Evolutionary conservation across 1,140 invertebrate genomes (phyloP).

Genomic region (Formica exsecta): DNA sequence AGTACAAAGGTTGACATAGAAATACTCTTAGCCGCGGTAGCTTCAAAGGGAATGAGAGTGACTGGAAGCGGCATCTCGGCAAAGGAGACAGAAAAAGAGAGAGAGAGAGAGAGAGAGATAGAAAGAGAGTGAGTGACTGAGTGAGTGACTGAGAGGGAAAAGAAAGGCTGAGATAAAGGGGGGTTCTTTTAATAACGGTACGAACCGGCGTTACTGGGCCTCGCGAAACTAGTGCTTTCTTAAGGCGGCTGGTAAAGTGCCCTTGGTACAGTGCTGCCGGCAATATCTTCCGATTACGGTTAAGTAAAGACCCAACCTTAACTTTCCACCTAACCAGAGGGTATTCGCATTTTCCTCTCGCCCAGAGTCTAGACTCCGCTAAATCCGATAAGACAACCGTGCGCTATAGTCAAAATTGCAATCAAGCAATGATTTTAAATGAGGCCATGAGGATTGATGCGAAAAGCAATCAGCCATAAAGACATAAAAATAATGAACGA

Average conservation of each 20-base stretch:
- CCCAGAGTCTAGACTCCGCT: conserved; percentile 65
- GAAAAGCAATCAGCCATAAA: conserved; percentile 12
- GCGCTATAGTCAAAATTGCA: conserved; percentile 80
- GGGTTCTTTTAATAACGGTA: conserved; percentile 86
- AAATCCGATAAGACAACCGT: conserved; percentile 82
- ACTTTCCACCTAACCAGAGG: conserved; percentile 80
- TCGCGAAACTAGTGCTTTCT: conserved; percentile 82
- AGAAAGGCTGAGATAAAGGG: conserved; percentile 46
- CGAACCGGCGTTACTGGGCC: conserved; percentile 78
- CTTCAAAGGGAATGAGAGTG: conserved; percentile 71
- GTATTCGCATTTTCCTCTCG: conserved; percentile 72
- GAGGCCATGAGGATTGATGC: conserved; percentile 58
- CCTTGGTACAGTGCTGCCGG: conserved; percentile 84
- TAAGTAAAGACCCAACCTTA: conserved; percentile 85
- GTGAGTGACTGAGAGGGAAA: neutral
- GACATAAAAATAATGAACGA: neutral
- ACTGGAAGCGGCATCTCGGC: conserved; percentile 51
- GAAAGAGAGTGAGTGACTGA: neutral
- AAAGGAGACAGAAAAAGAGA: neutral
- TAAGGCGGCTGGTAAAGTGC: conserved; percentile 86
- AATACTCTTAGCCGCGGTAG: conserved; percentile 78
- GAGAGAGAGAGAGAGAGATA: neutral
- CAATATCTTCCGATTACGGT: conserved; percentile 87
- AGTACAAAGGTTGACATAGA: conserved; percentile 83
- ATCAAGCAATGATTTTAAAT: conserved; percentile 78